Evolutionary conservation across 2,888 invertebrate genomes (phyloP).

Genomic region (Conops quadrifasciatus): DNA sequence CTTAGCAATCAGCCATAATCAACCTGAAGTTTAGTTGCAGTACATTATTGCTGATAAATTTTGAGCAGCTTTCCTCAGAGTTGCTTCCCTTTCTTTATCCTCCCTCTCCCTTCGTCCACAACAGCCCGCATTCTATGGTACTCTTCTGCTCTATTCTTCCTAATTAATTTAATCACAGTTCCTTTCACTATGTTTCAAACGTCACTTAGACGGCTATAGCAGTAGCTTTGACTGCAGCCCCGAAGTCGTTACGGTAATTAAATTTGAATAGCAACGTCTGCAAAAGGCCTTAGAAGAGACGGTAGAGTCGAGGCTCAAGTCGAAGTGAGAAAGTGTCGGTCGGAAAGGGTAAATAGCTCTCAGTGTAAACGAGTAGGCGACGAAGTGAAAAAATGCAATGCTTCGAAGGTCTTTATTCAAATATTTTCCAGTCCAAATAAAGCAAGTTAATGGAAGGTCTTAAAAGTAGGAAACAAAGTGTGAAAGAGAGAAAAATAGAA

Average conservation of each 20-base stretch:
- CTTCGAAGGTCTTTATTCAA: background rate
- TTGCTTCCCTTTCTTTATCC: background rate
- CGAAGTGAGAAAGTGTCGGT: slow-evolving; percentile 1
- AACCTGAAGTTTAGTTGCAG: background rate
- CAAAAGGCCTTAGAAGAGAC: background rate
- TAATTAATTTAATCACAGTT: slow-evolving; percentile 35
- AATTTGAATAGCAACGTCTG: slow-evolving; percentile 8
- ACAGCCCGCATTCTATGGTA: background rate
- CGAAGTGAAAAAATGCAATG: slow-evolving; percentile 1
- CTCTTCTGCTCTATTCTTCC: slow-evolving; percentile 1
- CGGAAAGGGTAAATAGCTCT: background rate
- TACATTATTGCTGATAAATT: too few relatives aligned
- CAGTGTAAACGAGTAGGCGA: background rate
- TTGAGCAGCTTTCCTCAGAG: too few relatives aligned
- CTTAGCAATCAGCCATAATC: background rate
- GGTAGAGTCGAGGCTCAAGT: background rate
- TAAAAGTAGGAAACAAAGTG: background rate
- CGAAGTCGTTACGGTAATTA: slow-evolving; percentile 30
- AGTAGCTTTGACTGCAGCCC: slow-evolving; percentile 11
- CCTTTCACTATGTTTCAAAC: slow-evolving; percentile 22
- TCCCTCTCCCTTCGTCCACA: background rate
- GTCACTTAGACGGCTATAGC: slow-evolving; percentile 6
- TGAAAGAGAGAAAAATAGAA: too few relatives aligned
- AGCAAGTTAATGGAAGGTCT: background rate
- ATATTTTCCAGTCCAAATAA: background rate